Percentiles rank a stretch among this genome's conserved stretches.
phyloP scores from a whole-genome alignment of 2,113 vertebrate genomes.

The Himantopus leucocephalus region DNA sequence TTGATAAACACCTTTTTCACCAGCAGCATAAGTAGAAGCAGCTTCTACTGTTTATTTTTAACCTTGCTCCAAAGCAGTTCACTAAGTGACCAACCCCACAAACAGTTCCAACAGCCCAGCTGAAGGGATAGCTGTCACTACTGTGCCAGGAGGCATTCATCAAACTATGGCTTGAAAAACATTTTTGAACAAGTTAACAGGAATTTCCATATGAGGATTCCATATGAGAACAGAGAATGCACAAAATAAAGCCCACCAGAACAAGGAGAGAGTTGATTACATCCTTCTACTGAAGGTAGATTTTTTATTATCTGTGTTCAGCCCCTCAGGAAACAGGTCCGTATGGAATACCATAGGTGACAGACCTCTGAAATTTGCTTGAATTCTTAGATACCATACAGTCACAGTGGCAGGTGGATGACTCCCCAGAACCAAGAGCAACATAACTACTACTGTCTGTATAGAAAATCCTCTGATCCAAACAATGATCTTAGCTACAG shows the following conservation, averaged over 20 bases:
- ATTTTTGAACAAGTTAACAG: neutral
- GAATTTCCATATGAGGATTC: neutral
- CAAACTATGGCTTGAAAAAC: neutral
- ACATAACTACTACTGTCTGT: neutral
- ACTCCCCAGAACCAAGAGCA: neutral
- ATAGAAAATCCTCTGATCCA: neutral
- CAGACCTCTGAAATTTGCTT: neutral
- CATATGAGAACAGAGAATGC: neutral
- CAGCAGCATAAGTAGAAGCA: neutral
- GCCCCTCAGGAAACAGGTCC: neutral
- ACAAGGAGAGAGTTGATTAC: rapidly evolving
- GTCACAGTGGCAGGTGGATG: neutral
- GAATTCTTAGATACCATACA: neutral
- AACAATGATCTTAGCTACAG: neutral
- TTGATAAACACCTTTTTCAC: slow-evolving; percentile 17
- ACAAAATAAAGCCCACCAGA: neutral
- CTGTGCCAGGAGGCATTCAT: neutral
- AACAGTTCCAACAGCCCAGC: neutral
- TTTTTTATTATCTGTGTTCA: neutral
- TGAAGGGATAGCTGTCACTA: neutral
- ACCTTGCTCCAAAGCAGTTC: neutral
- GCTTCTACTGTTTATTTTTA: slow-evolving; percentile 29
- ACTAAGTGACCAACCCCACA: neutral
- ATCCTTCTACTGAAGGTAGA: neutral
- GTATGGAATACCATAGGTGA: neutral